Percentiles rank a stretch among this genome's conserved stretches.
Evolutionary conservation across 1,140 invertebrate species (phyloP).

Genomic region (Bombus pascuorum): DNA sequence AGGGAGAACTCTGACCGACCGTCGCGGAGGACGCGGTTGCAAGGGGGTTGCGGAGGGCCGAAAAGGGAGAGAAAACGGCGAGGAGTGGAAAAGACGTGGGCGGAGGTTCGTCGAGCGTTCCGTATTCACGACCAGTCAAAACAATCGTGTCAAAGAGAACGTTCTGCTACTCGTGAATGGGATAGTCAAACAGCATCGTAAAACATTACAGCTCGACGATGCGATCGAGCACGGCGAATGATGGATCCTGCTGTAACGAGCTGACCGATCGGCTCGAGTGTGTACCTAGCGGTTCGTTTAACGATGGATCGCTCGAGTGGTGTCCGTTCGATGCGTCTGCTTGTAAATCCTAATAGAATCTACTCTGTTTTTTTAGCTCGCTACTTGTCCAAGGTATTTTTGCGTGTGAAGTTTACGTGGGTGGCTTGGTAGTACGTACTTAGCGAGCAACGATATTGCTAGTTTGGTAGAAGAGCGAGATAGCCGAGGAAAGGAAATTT

Average conservation of each 20-base stretch:
- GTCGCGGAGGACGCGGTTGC: not conserved
- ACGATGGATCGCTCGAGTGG: slow-evolving; percentile 18
- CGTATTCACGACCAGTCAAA: slow-evolving; percentile 62
- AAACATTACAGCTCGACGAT: slow-evolving; percentile 26
- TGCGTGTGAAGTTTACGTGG: not conserved
- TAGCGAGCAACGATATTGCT: too few relatives aligned
- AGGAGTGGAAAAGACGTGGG: slow-evolving; percentile 44
- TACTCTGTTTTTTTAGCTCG: not conserved
- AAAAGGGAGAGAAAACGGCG: slow-evolving; percentile 33
- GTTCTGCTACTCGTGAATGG: slow-evolving; percentile 50
- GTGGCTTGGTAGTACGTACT: not conserved
- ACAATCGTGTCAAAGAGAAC: slow-evolving; percentile 59
- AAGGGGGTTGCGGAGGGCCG: not conserved
- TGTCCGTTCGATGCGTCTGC: not conserved
- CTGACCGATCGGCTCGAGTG: not conserved
- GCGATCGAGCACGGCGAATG: slow-evolving; percentile 15
- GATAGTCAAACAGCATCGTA: slow-evolving; percentile 43
- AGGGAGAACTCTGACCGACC: not conserved
- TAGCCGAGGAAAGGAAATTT: too few relatives aligned
- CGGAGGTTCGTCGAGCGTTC: slow-evolving; percentile 30
- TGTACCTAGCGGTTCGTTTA: not conserved
- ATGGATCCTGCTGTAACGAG: slow-evolving; percentile 33
- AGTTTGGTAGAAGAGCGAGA: too few relatives aligned
- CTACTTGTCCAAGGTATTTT: not conserved
- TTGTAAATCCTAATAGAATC: slow-evolving; percentile 21